Evolutionary conservation across 2,113 vertebrate species (phyloP), one percentile per base, ranked within the genome.

Genomic region (Syngnathoides biaculeatus): DNA sequence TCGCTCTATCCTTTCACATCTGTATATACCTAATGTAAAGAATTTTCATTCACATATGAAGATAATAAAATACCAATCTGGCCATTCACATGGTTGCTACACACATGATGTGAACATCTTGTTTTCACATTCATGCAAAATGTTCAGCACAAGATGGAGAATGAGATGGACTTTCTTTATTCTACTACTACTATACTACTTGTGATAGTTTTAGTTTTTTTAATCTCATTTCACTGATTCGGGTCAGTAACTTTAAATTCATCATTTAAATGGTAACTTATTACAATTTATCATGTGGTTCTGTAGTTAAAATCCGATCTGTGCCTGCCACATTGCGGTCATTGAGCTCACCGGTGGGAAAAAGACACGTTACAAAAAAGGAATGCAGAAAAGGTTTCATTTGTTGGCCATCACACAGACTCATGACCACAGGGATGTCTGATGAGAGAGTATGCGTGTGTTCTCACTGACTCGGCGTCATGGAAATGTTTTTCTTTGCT

Each of bases 331-430:
- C 74, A 78, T 85, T 80, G 75, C 74, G 72, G 58, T 47, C 26
- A 67, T 61, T 47, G 64, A n/a, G 13, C 57, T 65, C 57, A 75
- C 76, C 5, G 3, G 20, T 62, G 52, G 55, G 71, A 74, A 85
- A 88, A 87, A 74, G 59, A 64, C 69, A 82, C 69, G 69, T 82
- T 76, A 64, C 47, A 59, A 47, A 39, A 68, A 42, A 78, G 83
- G 86, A 91, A 91, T 91, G 82, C 75, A 69, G 72, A 67, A 66
- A 75, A 78, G 80, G 58, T 73, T 79, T 78, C 75, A 71, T 85
- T 72, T 79, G 64, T 70, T 65, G 45, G 77, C 72, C 60, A 35
- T 73, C 58, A 76, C 84, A 78, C 82, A 62, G 65, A 71, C 65
- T 74, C 63, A 75, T 71, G 53, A 82, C 78, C 81, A 83, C 83